A percentile compares a stretch with the other conserved stretches of the same genome.
These are phyloP conservation scores for Arctia plantaginis DNA, from an alignment of 2,888 invertebrate species.

Conservation along the genomic window DNA sequence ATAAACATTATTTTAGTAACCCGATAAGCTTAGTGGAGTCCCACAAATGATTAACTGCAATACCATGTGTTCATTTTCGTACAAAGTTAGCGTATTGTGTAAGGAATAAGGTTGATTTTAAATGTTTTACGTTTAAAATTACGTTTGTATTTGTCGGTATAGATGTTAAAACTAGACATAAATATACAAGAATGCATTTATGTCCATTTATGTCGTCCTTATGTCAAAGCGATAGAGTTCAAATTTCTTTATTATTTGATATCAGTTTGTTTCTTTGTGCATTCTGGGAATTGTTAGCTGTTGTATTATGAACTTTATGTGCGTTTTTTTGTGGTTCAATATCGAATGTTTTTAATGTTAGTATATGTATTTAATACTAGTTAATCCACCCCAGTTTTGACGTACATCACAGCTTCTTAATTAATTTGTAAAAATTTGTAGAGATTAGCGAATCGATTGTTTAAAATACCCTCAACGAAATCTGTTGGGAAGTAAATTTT, in stretches of 20 bases:
- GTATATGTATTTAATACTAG: constrained; percentile 37
- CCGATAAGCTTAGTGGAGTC: constrained; percentile 80
- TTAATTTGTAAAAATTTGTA: constrained; percentile 66
- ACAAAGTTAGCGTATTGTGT: neutral
- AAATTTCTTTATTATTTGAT: constrained; percentile 20
- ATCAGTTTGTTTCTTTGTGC: constrained; percentile 16
- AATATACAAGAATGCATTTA: constrained; percentile 14
- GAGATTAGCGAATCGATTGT: constrained; percentile 44
- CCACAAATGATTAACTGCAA: constrained; percentile 75
- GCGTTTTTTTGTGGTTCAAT: neutral
- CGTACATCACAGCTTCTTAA: constrained; percentile 47
- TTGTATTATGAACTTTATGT: constrained; percentile 6
- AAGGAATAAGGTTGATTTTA: neutral
- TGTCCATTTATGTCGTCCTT: too few species aligned
- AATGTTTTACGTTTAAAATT: neutral
- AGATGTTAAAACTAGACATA: constrained; percentile 23
- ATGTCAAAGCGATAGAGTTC: constrained; percentile 19
- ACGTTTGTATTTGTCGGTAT: constrained; percentile 25
- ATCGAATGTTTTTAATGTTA: neutral
- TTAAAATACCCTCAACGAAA: constrained; percentile 31
- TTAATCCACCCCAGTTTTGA: constrained; percentile 34
- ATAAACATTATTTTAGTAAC: constrained; percentile 86
- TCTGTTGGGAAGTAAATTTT: constrained; percentile 18
- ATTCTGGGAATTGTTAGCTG: neutral
- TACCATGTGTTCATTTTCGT: constrained; percentile 56